Evolutionary conservation across 2,113 vertebrate genomes (phyloP), one percentile per base, ranked within the genome.

Genomic region (Sander vitreus): DNA sequence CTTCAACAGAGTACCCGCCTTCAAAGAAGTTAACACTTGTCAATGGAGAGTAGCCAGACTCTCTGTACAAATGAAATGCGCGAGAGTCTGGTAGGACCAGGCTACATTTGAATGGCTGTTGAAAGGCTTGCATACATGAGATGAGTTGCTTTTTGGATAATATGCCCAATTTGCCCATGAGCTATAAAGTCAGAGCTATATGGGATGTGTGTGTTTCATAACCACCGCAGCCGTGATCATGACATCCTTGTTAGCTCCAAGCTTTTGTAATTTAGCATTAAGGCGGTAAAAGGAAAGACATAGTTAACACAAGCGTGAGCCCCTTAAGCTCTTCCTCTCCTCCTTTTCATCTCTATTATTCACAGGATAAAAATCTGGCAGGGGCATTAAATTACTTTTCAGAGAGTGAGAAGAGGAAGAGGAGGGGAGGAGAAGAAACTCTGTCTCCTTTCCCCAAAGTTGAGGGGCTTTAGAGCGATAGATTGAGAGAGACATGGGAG

Each of bases 351-450:
- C 66, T 77, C 55, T 88, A 85, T 84, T 87, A 81, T 83, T 65
- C 5, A 45, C 45, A 33, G 67, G 78, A 88, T 85, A 86, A 91
- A 86, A 86, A 91, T 85, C 62, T 76, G 77, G 66, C 68, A 48
- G 73, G 15, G 23, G 76, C 79, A 78, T 57, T 76, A 55, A 83
- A 89, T 92, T 57, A 89, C 81, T 83, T 77, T 73, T 85, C 76
- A 72, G 33, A 76, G 71, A 51, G 43, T 5, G 0, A 72, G 76
- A 15, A 21, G 27, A 55, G 63, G 75, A 16, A 59, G 75, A 16
- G 33, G n/a, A 50, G 51, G n/a, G 27, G 25, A 62, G 55, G 60
- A 27, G 58, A 27, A 68, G 45, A 51, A 73, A 16, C 1, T 2
- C 64, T 48, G 64, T 59, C 63, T 81, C 60, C 51, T 79, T 57